A percentile compares a stretch with the other conserved stretches of the same genome.
Conservation (phyloP, 2,113 vertebrate genomes). For the Ophthalmolycus amberensis region DNA sequence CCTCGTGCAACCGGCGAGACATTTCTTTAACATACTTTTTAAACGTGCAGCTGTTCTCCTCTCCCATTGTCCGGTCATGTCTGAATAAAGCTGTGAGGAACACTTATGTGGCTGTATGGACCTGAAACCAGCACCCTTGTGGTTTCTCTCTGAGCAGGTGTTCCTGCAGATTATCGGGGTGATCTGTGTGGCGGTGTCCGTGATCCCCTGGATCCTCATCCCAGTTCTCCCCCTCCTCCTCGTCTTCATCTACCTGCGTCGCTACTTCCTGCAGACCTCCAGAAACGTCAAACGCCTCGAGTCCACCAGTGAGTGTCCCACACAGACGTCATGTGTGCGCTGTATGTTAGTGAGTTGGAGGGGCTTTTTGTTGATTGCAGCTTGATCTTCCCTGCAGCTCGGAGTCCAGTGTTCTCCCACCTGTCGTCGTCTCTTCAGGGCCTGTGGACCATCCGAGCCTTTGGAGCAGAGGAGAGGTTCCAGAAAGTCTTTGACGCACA, state of each 20-base stretch:
- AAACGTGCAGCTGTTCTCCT: too few species aligned
- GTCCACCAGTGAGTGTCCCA: slow-evolving; percentile 87
- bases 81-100: neutral
- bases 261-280: slow-evolving; percentile 90
- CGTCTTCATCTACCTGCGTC: slow-evolving; percentile 87
- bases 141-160: slow-evolving; percentile 74
- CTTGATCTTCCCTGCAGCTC: slow-evolving; percentile 80
- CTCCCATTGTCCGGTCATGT: neutral
- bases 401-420: slow-evolving; percentile 97
- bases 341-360: neutral
- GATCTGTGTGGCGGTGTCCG: slow-evolving; percentile 84
- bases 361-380: neutral
- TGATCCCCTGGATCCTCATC: slow-evolving; percentile 91
- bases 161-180: slow-evolving; percentile 88
- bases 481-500: slow-evolving; percentile 91
- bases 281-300: slow-evolving; percentile 92
- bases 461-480: slow-evolving; percentile 88
- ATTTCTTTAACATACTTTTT: too few species aligned
- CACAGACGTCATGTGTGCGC: neutral
- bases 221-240: slow-evolving; percentile 87
- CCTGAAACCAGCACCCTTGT: too few species aligned
- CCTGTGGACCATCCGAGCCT: slow-evolving; percentile 94
- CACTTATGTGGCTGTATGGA: neutral
- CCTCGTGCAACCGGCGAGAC: too few species aligned
- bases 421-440: slow-evolving; percentile 94